These are phyloP conservation scores for Tetramorium parvispinum DNA, from an alignment of 1,140 invertebrate genomes.

Conservation along the genomic window DNA sequence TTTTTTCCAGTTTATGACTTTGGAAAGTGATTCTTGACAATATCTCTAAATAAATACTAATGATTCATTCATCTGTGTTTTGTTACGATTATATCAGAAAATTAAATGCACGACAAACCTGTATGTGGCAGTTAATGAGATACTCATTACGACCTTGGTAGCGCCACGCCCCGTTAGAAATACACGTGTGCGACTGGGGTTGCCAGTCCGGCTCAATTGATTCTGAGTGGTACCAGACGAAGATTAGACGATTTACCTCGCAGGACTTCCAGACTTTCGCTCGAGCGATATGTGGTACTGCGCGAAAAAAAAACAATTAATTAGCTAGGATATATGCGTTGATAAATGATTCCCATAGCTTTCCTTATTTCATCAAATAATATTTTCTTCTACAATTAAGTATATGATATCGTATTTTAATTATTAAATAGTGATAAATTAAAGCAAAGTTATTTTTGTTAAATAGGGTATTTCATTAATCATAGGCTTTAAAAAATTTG, in stretches of 20 bases:
- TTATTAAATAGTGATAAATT: not conserved
- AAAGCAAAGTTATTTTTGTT: not conserved
- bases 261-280: constrained; percentile 89
- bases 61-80: not conserved
- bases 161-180: constrained; percentile 87
- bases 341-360: not conserved
- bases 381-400: not conserved
- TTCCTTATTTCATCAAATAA: not conserved
- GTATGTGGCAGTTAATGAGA: constrained; percentile 90
- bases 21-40: not conserved
- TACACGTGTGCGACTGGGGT: constrained; percentile 87
- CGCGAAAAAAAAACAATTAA: not conserved
- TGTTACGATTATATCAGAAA: not conserved
- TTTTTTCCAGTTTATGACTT: not conserved
- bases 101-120: constrained; percentile 83
- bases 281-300: constrained; percentile 88
- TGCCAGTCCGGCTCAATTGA: constrained; percentile 89
- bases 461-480: too few species aligned
- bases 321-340: not conserved
- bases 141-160: constrained; percentile 93
- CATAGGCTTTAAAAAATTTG: too few species aligned
- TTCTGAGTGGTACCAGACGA: constrained; percentile 94
- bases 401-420: not conserved
- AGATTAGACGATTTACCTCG: constrained; percentile 92
- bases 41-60: not conserved